These are phyloP conservation scores for Amblyjoppa proteus DNA, from an alignment of 2,888 invertebrate genomes.

Conservation along the genomic window DNA sequence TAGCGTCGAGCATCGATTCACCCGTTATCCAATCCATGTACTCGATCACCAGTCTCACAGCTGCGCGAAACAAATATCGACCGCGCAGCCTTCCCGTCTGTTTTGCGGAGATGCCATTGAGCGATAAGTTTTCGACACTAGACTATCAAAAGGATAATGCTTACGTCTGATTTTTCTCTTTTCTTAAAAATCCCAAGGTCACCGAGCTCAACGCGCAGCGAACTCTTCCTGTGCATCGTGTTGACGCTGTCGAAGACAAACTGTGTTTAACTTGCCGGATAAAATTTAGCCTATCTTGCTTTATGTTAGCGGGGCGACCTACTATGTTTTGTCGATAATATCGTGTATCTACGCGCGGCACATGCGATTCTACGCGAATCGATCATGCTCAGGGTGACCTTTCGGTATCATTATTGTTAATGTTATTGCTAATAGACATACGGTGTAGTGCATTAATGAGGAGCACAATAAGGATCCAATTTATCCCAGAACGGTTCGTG, in stretches of 20 bases:
- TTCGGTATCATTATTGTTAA: background rate
- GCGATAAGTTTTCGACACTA: background rate
- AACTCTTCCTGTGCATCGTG: slow-evolving; percentile 58
- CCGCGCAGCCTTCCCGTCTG: slow-evolving; percentile 74
- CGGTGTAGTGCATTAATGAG: background rate
- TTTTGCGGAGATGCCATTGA: background rate
- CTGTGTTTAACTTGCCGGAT: background rate
- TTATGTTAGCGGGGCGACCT: slow-evolving; percentile 14
- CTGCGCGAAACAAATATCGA: slow-evolving; percentile 76
- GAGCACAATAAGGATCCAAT: background rate
- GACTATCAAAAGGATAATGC: slow-evolving; percentile 15
- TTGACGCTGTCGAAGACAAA: slow-evolving; percentile 13
- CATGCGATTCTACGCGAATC: background rate
- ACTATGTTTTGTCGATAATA: slow-evolving; percentile 73
- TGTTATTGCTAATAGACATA: background rate
- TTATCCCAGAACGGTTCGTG: too few relatives aligned
- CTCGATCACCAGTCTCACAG: slow-evolving; percentile 76
- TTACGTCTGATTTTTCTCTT: slow-evolving; percentile 53
- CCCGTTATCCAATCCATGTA: slow-evolving; percentile 78
- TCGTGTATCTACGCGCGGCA: slow-evolving; percentile 58
- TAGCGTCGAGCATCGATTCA: slow-evolving; percentile 69
- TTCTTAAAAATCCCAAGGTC: slow-evolving; percentile 37
- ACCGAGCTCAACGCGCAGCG: slow-evolving; percentile 66
- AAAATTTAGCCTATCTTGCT: slow-evolving; percentile 40
- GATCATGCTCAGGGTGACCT: background rate